These are phyloP conservation scores for Leucophenga maculata DNA, from an alignment of 2,888 invertebrate genomes.

Conservation along the genomic window DNA sequence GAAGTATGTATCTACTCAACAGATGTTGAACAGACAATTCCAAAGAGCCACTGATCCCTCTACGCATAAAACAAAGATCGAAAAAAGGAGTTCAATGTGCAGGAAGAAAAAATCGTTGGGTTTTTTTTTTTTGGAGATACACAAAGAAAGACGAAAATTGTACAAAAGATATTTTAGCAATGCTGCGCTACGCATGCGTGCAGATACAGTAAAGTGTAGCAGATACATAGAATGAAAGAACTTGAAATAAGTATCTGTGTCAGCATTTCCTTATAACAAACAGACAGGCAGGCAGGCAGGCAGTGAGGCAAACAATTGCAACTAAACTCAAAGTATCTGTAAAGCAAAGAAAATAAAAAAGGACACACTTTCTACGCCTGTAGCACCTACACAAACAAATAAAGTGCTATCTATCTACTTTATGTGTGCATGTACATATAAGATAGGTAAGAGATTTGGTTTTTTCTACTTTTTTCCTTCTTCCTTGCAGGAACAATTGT, in stretches of 20 bases:
- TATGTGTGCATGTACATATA: too few species aligned
- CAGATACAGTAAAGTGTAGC: too few species aligned
- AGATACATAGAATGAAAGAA: too few species aligned
- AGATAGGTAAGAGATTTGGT: too few species aligned
- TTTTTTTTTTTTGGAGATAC: too few species aligned
- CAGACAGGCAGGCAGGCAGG: not conserved
- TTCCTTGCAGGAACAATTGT: conserved; percentile 12
- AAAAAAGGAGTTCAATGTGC: conserved; percentile 48
- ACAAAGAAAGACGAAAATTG: conserved; percentile 21
- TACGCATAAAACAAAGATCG: conserved; percentile 46
- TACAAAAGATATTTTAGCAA: conserved; percentile 49
- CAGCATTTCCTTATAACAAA: not conserved
- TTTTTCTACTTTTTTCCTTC: too few species aligned
- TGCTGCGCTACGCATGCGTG: conserved; percentile 45
- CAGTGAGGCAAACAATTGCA: not conserved
- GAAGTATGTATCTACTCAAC: conserved; percentile 39
- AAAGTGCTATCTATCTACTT: too few species aligned
- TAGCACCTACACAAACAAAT: too few species aligned
- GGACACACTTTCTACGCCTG: too few species aligned
- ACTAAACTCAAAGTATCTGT: too few species aligned
- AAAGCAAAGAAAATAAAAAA: too few species aligned
- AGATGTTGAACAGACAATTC: conserved; percentile 60
- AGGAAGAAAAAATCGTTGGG: conserved; percentile 34
- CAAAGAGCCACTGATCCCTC: conserved; percentile 12
- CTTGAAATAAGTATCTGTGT: not conserved